A percentile compares a stretch with the other conserved stretches of the same genome.
These are phyloP conservation scores for Drosophila bunnanda DNA, from an alignment of 2,888 invertebrate genomes.

Conservation along the genomic window DNA sequence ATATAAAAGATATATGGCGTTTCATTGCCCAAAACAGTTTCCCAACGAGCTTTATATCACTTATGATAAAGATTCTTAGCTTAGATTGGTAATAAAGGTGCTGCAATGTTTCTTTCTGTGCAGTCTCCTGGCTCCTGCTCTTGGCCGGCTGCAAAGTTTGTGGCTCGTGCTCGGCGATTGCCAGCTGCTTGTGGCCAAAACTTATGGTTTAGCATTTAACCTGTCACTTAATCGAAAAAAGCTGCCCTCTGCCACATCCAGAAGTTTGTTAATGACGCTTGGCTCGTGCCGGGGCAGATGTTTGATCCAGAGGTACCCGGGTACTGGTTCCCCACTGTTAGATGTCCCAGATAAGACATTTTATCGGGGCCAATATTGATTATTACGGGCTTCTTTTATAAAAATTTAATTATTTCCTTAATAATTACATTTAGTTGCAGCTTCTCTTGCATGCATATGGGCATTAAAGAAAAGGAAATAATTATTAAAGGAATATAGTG, in stretches of 20 bases:
- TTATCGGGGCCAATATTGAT: not conserved
- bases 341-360: constrained; percentile 23
- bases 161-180: constrained; percentile 64
- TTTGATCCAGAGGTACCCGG: constrained; percentile 1
- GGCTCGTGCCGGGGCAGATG: constrained; percentile 42
- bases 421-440: not conserved
- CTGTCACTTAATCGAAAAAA: constrained; percentile 71
- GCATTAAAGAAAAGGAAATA: no score
- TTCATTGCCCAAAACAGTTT: no score
- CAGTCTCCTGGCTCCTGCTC: constrained; percentile 31
- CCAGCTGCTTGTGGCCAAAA: constrained; percentile 59
- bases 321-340: constrained; percentile 13
- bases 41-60: no score
- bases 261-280: constrained; percentile 41
- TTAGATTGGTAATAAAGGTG: no score
- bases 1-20: no score
- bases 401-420: not conserved
- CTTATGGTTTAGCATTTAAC: constrained; percentile 64
- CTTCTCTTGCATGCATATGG: no score
- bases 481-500: no score
- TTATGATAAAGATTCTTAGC: no score
- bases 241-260: constrained; percentile 29
- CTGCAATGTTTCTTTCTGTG: not conserved
- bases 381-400: not conserved
- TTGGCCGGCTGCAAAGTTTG: constrained; percentile 59